Conservation (phyloP, 2,113 vertebrate genomes). For the Microcebus ravelobensis region DNA sequence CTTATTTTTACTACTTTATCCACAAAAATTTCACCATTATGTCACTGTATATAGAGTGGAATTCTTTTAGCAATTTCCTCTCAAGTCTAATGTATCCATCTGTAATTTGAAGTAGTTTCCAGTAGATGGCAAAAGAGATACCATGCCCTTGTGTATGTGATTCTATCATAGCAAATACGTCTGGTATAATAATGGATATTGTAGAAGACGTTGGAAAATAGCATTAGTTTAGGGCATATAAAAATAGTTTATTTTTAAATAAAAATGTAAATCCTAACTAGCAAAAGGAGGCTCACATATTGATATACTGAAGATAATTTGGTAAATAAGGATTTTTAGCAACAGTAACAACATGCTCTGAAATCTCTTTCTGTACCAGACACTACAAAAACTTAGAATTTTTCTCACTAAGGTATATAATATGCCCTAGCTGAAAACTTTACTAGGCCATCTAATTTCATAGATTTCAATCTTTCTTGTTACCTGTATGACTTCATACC, state of each 20-base stretch:
- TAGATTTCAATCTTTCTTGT: not conserved
- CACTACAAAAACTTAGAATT: not conserved
- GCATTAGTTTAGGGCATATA: not conserved
- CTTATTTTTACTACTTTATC: constrained; percentile 11
- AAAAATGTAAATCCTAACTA: not conserved
- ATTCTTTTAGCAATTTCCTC: not conserved
- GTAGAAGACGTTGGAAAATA: not conserved
- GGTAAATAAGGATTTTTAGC: not conserved
- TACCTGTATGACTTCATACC: not conserved
- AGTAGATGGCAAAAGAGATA: not conserved
- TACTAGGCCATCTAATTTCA: not conserved
- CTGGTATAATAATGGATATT: not conserved
- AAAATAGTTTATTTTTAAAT: not conserved
- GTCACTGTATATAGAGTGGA: not conserved
- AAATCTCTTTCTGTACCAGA: not conserved
- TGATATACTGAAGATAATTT: not conserved
- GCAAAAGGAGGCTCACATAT: not conserved
- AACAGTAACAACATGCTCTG: not conserved
- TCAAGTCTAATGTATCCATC: not conserved
- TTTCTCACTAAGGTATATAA: not conserved
- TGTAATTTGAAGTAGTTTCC: constrained; percentile 20
- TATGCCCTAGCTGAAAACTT: not conserved
- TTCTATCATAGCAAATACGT: not conserved
- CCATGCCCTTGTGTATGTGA: not conserved
- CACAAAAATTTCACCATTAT: not conserved